Evolutionary conservation across 2,888 invertebrate genomes (phyloP), one percentile per base, ranked within the genome.

Genomic region (Halictus ligatus): DNA sequence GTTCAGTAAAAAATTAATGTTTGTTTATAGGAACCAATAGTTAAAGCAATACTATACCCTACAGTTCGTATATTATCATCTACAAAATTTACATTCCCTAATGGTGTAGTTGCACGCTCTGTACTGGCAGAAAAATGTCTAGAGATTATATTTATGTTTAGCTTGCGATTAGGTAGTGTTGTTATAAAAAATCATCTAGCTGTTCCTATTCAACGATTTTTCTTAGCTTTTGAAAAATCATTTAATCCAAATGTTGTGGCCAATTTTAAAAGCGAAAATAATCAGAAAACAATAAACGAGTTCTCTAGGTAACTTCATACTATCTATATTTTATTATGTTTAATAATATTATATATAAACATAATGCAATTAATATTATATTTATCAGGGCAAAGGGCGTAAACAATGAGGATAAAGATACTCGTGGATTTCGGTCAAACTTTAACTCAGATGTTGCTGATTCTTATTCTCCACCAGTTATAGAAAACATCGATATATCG

Each of bases 41-140:
- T 99, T 35, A 97, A 97, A 92, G 97, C 97, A 40, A 98, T 99
- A 74, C 95, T 99, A 1, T 97, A 98, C 93, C 99, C 99, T 21
- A 97, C 97, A 0, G 96, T 99, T 2, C 96, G 98, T 2, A 96
- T 99, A 60, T 96, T 98, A 3, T 97, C 98, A 5, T 98, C 99
- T 0, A 97, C 97, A 0, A 97, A 97, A 84, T 96, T 97, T 88
- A 95, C 97, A 15, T 99, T 99, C 95, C 98, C 99, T 0, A 97
- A 97, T 92, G 98, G 99, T 0, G 96, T 96, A 75, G 94, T 96
- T 46, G 98, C 98, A 0, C 96, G 99, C 1, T 96, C 96, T 75
- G 97, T 98, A 12, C 95, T 99, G 67, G 97, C 98, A 0, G 96
- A 97, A 87, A 98, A 99, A 95, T 97, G 98, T 89, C 94, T 98